Evolutionary conservation across 2,113 vertebrate genomes (phyloP).

Genomic region (Albula glossodonta): DNA sequence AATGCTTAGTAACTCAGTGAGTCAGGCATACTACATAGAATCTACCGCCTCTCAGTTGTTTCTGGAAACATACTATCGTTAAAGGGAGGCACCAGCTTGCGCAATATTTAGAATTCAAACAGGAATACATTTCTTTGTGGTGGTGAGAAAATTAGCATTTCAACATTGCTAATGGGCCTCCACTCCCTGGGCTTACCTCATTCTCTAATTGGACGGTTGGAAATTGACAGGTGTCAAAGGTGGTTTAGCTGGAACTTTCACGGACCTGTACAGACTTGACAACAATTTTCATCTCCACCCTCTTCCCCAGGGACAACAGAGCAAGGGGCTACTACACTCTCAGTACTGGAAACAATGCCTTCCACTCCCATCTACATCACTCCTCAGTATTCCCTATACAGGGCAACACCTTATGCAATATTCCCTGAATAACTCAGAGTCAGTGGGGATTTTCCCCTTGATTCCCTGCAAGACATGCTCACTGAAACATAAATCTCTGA

Average conservation of each 20-base stretch:
- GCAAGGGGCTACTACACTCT: neutral
- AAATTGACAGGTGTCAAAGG: conserved; percentile 27
- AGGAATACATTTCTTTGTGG: neutral
- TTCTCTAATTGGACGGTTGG: conserved; percentile 13
- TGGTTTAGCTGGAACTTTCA: conserved; percentile 32
- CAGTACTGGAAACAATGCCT: neutral
- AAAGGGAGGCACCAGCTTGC: neutral
- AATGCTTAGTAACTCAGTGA: neutral
- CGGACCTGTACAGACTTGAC: conserved; percentile 41
- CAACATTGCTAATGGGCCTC: neutral
- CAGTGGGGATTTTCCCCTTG: neutral
- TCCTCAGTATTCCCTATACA: neutral
- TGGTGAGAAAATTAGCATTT: neutral
- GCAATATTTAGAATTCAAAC: neutral
- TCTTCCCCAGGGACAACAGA: neutral
- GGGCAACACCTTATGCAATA: neutral
- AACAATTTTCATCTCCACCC: conserved; percentile 30
- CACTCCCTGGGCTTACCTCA: neutral
- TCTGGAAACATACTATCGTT: neutral
- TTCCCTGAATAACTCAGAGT: neutral
- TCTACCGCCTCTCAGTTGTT: neutral
- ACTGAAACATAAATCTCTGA: neutral
- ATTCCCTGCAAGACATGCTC: neutral
- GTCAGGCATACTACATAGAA: neutral
- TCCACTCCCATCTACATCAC: neutral